Evolutionary conservation across 2,113 vertebrate species (phyloP).

Genomic region (Emydocephalus ijimae): DNA sequence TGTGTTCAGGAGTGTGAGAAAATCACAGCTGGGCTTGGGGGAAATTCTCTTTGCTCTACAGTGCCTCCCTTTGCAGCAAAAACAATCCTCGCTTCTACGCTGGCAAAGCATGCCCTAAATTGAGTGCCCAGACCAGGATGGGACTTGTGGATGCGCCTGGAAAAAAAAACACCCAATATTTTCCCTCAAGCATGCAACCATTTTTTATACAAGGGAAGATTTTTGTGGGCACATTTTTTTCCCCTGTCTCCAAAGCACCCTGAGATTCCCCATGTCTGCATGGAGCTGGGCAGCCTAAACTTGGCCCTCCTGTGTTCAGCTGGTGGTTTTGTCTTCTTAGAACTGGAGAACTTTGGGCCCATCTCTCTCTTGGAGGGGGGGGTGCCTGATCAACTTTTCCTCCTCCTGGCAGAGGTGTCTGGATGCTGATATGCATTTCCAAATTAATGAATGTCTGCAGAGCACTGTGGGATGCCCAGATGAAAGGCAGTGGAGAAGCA

Average conservation of each 20-base stretch:
- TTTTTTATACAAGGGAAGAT: not conserved
- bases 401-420: constrained; percentile 11
- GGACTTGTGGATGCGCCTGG: not conserved
- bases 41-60: no score
- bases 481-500: constrained; percentile 18
- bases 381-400: not conserved
- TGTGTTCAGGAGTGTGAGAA: not conserved
- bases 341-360: not conserved
- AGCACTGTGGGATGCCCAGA: constrained; percentile 30
- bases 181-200: not conserved
- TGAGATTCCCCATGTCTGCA: not conserved
- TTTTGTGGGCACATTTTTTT: not conserved
- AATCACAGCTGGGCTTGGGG: not conserved
- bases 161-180: not conserved
- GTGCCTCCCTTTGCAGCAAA: not conserved
- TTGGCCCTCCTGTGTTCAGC: not conserved
- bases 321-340: not conserved
- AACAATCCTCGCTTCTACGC: not conserved
- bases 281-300: not conserved
- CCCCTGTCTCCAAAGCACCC: not conserved
- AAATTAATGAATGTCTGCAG: constrained; percentile 20
- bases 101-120: not conserved
- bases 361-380: not conserved
- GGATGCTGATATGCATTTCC: constrained; percentile 14
- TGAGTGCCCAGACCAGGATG: not conserved